Evolutionary conservation across 1,140 invertebrate genomes (phyloP).

Genomic region (Sipha flava): DNA sequence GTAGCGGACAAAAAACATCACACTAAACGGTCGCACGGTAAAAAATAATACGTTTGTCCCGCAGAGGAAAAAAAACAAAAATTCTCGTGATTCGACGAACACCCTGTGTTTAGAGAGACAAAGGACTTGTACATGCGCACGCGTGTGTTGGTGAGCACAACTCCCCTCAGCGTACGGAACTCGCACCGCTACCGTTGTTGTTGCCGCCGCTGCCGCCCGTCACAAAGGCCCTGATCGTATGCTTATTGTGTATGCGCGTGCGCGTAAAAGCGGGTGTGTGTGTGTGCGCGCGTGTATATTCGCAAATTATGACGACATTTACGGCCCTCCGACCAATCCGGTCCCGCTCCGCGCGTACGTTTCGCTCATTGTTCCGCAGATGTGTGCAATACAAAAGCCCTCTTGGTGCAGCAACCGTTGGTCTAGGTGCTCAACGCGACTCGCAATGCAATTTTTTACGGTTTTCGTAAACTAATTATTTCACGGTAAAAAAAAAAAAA

Average conservation of each 20-base stretch:
- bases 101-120: background rate
- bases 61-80: background rate
- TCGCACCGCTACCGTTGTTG: background rate
- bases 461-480: background rate
- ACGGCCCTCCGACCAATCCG: slow-evolving; percentile 18
- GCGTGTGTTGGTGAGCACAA: no score
- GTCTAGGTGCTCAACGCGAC: background rate
- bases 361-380: slow-evolving; percentile 20
- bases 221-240: background rate
- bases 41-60: background rate
- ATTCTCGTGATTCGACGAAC: slow-evolving; percentile 3
- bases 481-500: background rate
- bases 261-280: background rate
- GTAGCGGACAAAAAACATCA: background rate
- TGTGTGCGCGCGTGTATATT: background rate
- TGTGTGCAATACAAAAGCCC: background rate
- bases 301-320: slow-evolving; percentile 30
- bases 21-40: background rate
- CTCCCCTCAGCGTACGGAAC: background rate
- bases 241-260: background rate
- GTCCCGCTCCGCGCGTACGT: background rate
- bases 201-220: background rate
- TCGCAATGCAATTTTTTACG: background rate
- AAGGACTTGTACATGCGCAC: background rate
- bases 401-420: background rate